Conservation (phyloP, 2,113 vertebrate genomes). For the Kryptolebias marmoratus region DNA sequence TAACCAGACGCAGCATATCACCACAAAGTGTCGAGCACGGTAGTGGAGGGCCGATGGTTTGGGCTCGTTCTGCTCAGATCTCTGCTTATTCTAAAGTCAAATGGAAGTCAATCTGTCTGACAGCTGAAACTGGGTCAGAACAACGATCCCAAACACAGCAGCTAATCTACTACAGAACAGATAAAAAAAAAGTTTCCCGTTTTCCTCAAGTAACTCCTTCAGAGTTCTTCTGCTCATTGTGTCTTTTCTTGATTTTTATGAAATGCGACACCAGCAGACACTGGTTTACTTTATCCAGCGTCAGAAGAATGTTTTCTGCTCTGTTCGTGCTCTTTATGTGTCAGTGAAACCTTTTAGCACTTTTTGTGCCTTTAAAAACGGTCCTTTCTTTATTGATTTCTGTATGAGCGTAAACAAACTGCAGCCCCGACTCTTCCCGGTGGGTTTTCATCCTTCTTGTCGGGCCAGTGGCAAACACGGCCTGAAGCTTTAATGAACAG, state of each 20-base stretch:
- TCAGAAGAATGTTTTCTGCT: background rate
- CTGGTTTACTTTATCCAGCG: background rate
- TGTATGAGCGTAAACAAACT: background rate
- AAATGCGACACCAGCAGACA: no score
- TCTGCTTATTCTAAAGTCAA: background rate
- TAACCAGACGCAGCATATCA: no score
- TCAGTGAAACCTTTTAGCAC: slow-evolving; percentile 1
- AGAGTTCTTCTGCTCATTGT: no score
- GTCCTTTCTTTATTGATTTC: background rate
- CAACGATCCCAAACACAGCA: background rate
- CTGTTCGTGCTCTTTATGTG: slow-evolving; percentile 2
- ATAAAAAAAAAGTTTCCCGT: no score
- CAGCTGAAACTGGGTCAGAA: background rate
- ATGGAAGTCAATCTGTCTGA: background rate
- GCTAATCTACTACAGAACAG: no score
- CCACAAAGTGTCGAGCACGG: no score
- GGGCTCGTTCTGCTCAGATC: no score
- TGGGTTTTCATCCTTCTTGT: background rate
- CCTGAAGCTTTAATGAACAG: slow-evolving; percentile 19
- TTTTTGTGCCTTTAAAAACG: background rate
- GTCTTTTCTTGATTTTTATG: no score
- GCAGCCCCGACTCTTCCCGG: background rate
- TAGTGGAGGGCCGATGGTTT: no score
- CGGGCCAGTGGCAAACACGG: background rate
- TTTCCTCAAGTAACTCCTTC: no score